Conservation (phyloP, 2,797 vertebrate species). For the Lithobates pipiens region DNA sequence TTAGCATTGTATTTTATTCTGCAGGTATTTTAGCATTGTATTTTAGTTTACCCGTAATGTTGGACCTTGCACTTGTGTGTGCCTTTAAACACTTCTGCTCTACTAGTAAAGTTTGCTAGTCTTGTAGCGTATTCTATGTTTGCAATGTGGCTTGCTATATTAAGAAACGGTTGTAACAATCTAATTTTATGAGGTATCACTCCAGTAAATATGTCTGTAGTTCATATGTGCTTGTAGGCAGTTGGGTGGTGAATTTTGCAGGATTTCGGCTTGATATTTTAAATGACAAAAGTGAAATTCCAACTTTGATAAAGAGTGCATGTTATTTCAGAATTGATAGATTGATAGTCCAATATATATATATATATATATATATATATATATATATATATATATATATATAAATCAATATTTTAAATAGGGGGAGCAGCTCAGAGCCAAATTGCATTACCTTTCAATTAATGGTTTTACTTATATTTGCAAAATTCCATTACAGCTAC, state of each 20-base stretch:
- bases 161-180: not conserved
- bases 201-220: not conserved
- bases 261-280: too few species aligned
- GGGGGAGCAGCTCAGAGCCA: too few species aligned
- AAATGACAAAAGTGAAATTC: not conserved
- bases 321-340: not conserved
- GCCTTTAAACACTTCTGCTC: too few species aligned
- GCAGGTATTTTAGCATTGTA: not conserved
- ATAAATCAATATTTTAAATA: too few species aligned
- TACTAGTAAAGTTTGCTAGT: not conserved
- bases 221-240: not conserved
- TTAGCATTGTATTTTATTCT: not conserved
- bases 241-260: not conserved
- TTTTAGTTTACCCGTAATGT: too few species aligned
- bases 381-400: too few species aligned
- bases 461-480: not conserved
- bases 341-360: not conserved
- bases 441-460: too few species aligned
- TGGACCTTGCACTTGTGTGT: too few species aligned
- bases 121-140: not conserved
- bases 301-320: not conserved
- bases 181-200: too few species aligned
- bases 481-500: not conserved
- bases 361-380: too few species aligned
- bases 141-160: not conserved